phyloP scores from a whole-genome alignment of 2,113 vertebrate genomes.

The Cepphus grylle region DNA sequence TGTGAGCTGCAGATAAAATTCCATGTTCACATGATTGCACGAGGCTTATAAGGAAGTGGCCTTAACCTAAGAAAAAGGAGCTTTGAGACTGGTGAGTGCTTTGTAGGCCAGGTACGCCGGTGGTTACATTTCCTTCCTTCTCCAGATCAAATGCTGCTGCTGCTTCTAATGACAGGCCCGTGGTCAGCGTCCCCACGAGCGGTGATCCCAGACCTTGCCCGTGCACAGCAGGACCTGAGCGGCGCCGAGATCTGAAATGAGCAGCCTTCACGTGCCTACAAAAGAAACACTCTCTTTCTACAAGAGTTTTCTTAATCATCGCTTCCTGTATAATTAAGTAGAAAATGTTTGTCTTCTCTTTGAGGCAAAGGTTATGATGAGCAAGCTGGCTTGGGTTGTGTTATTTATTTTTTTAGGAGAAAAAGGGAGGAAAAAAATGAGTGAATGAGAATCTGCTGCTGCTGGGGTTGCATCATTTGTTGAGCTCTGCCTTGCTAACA shows the following conservation, averaged over 20 bases:
- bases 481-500: background rate
- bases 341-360: slow-evolving; percentile 6
- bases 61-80: background rate
- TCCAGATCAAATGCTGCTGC: background rate
- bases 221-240: background rate
- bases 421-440: background rate
- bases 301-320: background rate
- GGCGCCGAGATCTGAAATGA: background rate
- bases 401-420: background rate
- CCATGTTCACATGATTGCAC: slow-evolving; percentile 30
- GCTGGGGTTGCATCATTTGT: slow-evolving; percentile 23
- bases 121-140: background rate
- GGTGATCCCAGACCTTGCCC: background rate
- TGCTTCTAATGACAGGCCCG: background rate
- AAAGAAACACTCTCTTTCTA: background rate
- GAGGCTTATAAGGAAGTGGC: slow-evolving; percentile 48
- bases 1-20: slow-evolving; percentile 39
- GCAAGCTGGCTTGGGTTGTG: background rate
- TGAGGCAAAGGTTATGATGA: slow-evolving; percentile 10
- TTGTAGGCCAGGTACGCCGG: slow-evolving; percentile 22
- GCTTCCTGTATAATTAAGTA: slow-evolving; percentile 17
- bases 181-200: background rate
- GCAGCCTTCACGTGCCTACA: background rate
- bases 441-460: background rate
- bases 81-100: slow-evolving; percentile 25